These are phyloP conservation scores for Eleutherodactylus coqui DNA, from an alignment of 2,797 vertebrate species.

Conservation along the genomic window DNA sequence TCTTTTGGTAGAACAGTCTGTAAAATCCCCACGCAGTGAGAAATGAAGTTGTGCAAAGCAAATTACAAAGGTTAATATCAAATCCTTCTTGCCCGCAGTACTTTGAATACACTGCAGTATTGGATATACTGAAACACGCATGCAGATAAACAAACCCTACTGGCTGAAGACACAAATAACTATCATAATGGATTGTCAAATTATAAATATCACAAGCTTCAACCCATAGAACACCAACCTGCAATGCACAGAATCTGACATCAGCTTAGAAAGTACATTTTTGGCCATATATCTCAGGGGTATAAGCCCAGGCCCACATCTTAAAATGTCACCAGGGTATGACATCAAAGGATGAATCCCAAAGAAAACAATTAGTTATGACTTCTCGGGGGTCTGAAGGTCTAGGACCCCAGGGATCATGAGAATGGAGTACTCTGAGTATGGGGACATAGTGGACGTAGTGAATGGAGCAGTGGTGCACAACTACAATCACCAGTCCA, in stretches of 20 bases:
- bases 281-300: neutral
- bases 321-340: no score
- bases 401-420: no score
- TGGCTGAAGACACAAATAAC: neutral
- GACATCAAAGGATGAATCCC: no score
- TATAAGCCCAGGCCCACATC: no score
- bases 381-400: no score
- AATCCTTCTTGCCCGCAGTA: neutral
- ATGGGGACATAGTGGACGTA: no score
- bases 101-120: neutral
- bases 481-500: no score
- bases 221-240: neutral
- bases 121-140: neutral
- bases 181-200: neutral
- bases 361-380: no score
- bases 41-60: neutral
- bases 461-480: no score
- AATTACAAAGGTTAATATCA: neutral
- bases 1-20: conserved; percentile 5
- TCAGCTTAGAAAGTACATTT: neutral
- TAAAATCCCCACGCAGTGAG: neutral
- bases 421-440: no score
- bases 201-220: neutral
- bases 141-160: neutral
- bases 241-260: neutral